Evolutionary conservation across 2,113 vertebrate species (phyloP).

Genomic region (Bothrops jararaca): DNA sequence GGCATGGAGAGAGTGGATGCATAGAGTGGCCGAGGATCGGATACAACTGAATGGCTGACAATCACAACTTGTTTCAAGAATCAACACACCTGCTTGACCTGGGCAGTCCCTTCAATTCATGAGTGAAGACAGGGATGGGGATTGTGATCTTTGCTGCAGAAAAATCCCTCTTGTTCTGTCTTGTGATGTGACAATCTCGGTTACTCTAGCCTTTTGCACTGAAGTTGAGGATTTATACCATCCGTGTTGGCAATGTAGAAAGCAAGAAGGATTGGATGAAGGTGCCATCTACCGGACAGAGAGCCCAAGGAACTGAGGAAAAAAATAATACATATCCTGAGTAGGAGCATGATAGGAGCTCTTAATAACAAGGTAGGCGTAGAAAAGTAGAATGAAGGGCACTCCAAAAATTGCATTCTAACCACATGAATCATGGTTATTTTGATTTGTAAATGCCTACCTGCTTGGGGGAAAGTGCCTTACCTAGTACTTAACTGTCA

Average conservation of each 20-base stretch:
- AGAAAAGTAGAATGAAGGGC: slow-evolving; percentile 45
- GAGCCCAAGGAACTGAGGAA: background rate
- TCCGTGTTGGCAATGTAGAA: background rate
- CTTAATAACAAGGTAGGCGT: slow-evolving; percentile 50
- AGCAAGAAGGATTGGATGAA: slow-evolving; percentile 32
- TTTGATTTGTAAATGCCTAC: slow-evolving; percentile 71
- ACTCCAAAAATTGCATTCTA: slow-evolving; percentile 53
- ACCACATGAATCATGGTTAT: slow-evolving; percentile 64
- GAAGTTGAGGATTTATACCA: background rate
- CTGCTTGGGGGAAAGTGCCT: slow-evolving; percentile 57
- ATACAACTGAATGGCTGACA: too few relatives aligned
- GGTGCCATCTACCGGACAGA: slow-evolving; percentile 49
- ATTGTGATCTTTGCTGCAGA: too few relatives aligned
- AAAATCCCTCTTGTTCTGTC: too few relatives aligned
- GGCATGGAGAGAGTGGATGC: too few relatives aligned
- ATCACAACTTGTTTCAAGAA: too few relatives aligned
- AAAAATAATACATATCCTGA: background rate
- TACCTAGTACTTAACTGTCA: slow-evolving; percentile 65
- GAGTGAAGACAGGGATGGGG: too few relatives aligned
- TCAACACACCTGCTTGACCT: too few relatives aligned
- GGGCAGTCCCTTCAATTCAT: too few relatives aligned
- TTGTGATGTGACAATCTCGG: too few relatives aligned
- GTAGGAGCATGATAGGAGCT: slow-evolving; percentile 8
- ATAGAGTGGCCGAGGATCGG: too few relatives aligned
- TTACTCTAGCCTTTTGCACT: too few relatives aligned